These are phyloP conservation scores for Drosophila lowei DNA, from an alignment of 1,140 invertebrate species.

Conservation along the genomic window DNA sequence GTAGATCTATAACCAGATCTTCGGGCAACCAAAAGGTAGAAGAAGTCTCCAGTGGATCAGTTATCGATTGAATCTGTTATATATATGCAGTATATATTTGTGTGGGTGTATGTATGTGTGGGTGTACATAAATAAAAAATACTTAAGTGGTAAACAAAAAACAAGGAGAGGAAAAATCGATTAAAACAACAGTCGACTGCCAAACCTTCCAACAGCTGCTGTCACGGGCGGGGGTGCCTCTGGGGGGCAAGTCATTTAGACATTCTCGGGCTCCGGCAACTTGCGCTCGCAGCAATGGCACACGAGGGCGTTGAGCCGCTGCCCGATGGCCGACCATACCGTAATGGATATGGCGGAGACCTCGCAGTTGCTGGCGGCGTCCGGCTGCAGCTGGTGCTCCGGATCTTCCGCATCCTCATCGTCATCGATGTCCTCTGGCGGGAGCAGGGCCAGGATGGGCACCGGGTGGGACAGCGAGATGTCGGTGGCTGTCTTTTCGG, in stretches of 20 bases:
- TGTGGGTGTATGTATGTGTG: conserved; percentile 13
- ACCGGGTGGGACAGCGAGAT: conserved; percentile 66
- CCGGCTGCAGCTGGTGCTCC: conserved; percentile 33
- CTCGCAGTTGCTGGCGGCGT: conserved; percentile 70
- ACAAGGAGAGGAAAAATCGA: conserved; percentile 1
- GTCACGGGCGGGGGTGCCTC: too few relatives aligned
- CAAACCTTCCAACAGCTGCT: neutral
- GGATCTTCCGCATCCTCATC: conserved; percentile 7
- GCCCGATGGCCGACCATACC: conserved; percentile 78
- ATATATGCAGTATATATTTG: conserved; percentile 29
- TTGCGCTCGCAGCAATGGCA: conserved; percentile 83
- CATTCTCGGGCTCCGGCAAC: conserved; percentile 82
- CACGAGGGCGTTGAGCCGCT: conserved; percentile 78
- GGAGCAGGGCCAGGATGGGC: conserved; percentile 45
- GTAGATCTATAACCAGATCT: too few relatives aligned
- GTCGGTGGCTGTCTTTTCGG: conserved; percentile 32
- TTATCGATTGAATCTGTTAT: neutral
- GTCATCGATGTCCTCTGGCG: conserved; percentile 27
- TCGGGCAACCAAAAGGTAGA: too few relatives aligned
- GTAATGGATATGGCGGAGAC: conserved; percentile 79
- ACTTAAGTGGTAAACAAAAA: conserved; percentile 37
- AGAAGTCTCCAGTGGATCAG: too few relatives aligned
- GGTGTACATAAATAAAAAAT: conserved; percentile 53
- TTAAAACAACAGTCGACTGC: neutral
- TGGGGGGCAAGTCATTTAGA: conserved; percentile 44